Conservation (phyloP, 1,140 invertebrate species). For the Drosophila neocordata region DNA sequence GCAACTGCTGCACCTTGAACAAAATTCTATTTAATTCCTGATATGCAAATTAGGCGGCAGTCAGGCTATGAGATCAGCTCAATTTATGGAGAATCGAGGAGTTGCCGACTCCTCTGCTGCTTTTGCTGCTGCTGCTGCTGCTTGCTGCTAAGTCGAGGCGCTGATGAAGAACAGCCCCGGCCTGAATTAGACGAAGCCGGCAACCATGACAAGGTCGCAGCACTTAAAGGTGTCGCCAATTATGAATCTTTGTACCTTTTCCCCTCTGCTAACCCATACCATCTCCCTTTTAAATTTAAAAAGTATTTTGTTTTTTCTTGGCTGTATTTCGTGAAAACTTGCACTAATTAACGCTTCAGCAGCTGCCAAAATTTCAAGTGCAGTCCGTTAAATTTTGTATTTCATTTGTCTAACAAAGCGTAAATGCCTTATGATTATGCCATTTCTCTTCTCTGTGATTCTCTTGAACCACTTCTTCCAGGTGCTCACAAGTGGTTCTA, state of each 20-base stretch:
- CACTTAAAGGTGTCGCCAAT: slow-evolving; percentile 80
- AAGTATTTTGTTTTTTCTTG: slow-evolving; percentile 18
- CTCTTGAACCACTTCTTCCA: slow-evolving; percentile 14
- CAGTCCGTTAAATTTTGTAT: slow-evolving; percentile 59
- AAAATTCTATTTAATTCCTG: slow-evolving; percentile 64
- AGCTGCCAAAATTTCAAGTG: slow-evolving; percentile 28
- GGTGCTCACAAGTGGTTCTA: slow-evolving; percentile 39
- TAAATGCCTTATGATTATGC: slow-evolving; percentile 38
- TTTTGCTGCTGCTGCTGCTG: slow-evolving; percentile 19
- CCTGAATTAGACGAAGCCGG: slow-evolving; percentile 78
- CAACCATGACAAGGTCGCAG: slow-evolving; percentile 76
- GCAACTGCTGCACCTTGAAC: slow-evolving; percentile 20
- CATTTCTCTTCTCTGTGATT: slow-evolving; percentile 29
- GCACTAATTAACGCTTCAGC: slow-evolving; percentile 72
- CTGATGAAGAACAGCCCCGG: slow-evolving; percentile 79
- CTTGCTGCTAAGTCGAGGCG: slow-evolving; percentile 52
- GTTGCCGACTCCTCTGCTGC: slow-evolving; percentile 17
- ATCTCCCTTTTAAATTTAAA: neutral
- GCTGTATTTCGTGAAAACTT: slow-evolving; percentile 60
- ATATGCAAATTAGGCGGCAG: slow-evolving; percentile 52
- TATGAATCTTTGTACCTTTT: slow-evolving; percentile 30
- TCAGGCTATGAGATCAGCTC: slow-evolving; percentile 53
- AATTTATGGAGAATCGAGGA: slow-evolving; percentile 38
- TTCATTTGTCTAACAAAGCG: slow-evolving; percentile 65
- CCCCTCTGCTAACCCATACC: too few relatives aligned